A percentile compares a stretch with the other conserved stretches of the same genome.
Evolutionary conservation across 2,113 vertebrate species (phyloP).

Genomic region (Anolis carolinensis): DNA sequence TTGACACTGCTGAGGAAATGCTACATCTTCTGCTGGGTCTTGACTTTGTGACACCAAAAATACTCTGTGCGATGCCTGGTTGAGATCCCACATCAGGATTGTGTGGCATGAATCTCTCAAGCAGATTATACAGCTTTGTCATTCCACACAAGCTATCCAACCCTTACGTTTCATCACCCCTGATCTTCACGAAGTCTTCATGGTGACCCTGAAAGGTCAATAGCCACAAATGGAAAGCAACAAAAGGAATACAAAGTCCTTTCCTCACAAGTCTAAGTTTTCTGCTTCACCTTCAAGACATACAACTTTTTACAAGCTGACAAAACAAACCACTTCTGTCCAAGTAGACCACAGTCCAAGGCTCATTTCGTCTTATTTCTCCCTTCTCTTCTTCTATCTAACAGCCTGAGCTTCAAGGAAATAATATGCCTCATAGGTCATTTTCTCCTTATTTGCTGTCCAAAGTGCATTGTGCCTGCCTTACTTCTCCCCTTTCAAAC

Average conservation of each 20-base stretch:
- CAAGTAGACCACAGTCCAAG: conserved; percentile 40
- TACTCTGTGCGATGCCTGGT: no score
- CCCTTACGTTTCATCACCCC: no score
- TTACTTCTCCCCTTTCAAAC: background rate
- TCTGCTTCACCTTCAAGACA: conserved; percentile 36
- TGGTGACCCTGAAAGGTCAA: no score
- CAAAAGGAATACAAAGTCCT: conserved; percentile 39
- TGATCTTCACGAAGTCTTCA: no score
- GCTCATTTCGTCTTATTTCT: conserved; percentile 33
- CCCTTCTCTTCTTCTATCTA: conserved; percentile 31
- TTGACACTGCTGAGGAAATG: background rate
- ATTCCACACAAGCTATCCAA: no score
- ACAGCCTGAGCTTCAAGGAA: background rate
- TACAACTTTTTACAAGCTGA: conserved; percentile 27
- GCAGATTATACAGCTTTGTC: no score
- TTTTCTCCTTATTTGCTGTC: background rate
- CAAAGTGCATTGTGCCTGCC: background rate
- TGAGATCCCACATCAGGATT: no score
- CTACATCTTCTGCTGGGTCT: background rate
- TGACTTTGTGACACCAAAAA: background rate
- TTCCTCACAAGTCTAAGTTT: background rate
- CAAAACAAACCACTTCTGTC: conserved; percentile 31
- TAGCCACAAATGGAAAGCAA: background rate
- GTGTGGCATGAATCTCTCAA: no score
- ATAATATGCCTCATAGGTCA: conserved; percentile 13